These are phyloP conservation scores for Achlya flavicornis DNA, from an alignment of 2,888 invertebrate species.

Conservation along the genomic window DNA sequence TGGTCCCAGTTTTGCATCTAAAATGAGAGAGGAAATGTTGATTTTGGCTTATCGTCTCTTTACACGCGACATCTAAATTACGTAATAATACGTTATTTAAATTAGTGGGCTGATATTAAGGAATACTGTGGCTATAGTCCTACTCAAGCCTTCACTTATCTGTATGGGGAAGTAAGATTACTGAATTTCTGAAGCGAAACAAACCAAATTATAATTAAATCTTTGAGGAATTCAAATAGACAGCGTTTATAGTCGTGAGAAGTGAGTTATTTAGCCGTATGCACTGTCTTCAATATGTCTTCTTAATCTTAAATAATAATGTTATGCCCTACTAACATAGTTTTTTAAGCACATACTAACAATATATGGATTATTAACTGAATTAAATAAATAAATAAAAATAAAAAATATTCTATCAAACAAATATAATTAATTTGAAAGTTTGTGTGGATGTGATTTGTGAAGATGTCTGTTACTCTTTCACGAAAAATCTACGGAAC, in stretches of 20 bases:
- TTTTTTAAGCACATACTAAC: too few species aligned
- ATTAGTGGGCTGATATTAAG: slow-evolving; percentile 38
- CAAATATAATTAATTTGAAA: too few species aligned
- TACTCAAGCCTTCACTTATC: slow-evolving; percentile 32
- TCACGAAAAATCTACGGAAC: too few species aligned
- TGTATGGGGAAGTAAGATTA: slow-evolving; percentile 21
- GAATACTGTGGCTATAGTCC: slow-evolving; percentile 25
- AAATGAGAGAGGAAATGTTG: slow-evolving; percentile 41
- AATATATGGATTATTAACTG: too few species aligned
- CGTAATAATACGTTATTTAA: slow-evolving; percentile 54
- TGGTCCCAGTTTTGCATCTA: slow-evolving; percentile 38
- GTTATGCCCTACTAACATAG: too few species aligned
- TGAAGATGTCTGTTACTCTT: too few species aligned
- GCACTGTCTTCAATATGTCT: neutral
- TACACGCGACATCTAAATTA: slow-evolving; percentile 53
- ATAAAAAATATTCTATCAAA: too few species aligned
- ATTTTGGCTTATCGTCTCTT: slow-evolving; percentile 52
- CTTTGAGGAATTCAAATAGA: slow-evolving; percentile 22
- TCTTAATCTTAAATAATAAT: too few species aligned
- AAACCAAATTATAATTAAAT: slow-evolving; percentile 22
- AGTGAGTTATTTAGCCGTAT: neutral
- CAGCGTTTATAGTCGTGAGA: slow-evolving; percentile 27
- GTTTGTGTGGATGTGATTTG: too few species aligned
- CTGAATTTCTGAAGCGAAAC: too few species aligned
- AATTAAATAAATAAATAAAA: too few species aligned